Evolutionary conservation across 2,888 invertebrate species (phyloP).

Genomic region (Carpatolechia fugitivella): DNA sequence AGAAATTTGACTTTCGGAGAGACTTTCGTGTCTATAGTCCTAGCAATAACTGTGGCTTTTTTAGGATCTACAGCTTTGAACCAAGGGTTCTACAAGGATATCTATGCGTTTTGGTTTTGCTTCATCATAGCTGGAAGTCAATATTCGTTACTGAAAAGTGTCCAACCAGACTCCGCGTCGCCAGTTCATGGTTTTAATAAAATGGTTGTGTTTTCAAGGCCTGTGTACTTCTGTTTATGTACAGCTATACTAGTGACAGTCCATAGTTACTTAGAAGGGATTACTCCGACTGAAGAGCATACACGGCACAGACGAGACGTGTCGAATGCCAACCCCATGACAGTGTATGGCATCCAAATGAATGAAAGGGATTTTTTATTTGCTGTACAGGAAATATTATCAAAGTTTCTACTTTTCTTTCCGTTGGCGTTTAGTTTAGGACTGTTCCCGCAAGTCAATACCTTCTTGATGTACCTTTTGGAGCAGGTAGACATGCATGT

Average conservation of each 20-base stretch:
- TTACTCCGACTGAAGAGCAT: conserved; percentile 35
- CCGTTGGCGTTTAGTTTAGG: conserved; percentile 97
- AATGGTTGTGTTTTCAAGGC: conserved; percentile 94
- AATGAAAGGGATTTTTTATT: conserved; percentile 80
- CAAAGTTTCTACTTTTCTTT: conserved; percentile 91
- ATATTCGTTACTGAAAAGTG: conserved; percentile 97
- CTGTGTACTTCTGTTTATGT: conserved; percentile 95
- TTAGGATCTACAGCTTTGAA: conserved; percentile 91
- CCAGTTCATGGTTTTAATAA: conserved; percentile 99
- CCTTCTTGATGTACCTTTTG: conserved; percentile 96
- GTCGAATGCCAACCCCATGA: conserved; percentile 50
- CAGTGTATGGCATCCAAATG: conserved; percentile 69
- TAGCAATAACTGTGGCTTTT: conserved; percentile 91
- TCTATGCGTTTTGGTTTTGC: conserved; percentile 96
- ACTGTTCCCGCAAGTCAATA: conserved; percentile 97
- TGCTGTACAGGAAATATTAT: conserved; percentile 85
- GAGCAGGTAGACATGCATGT: conserved; percentile 96
- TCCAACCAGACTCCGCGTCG: conserved; percentile 99
- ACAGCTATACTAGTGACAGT: conserved; percentile 77
- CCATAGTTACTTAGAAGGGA: conserved; percentile 59
- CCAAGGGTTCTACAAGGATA: conserved; percentile 92
- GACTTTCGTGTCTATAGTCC: conserved; percentile 87
- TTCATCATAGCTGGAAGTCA: conserved; percentile 99
- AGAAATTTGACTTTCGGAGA: conserved; percentile 91
- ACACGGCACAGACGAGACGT: conserved; percentile 49